phyloP scores from a whole-genome alignment of 2,113 vertebrate species.

The Gallinago undulata region DNA sequence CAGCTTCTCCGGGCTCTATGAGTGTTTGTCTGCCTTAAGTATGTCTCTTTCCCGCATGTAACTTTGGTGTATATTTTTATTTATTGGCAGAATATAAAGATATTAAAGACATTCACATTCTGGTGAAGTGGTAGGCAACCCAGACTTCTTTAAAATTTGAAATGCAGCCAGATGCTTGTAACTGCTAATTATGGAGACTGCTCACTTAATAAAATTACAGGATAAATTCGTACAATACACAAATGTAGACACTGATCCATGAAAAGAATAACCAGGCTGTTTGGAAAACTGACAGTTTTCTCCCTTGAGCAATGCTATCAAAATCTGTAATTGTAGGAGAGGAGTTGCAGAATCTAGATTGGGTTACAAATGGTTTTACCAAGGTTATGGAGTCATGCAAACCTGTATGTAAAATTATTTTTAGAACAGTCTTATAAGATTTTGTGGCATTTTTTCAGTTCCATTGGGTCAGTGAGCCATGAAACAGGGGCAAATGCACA shows the following conservation, averaged over 20 bases:
- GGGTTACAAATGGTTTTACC: no score
- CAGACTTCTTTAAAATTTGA: slow-evolving; percentile 10
- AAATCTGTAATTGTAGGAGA: background rate
- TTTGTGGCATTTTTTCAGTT: background rate
- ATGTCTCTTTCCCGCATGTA: background rate
- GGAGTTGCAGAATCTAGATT: background rate
- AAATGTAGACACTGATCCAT: background rate
- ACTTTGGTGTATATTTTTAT: slow-evolving; percentile 19
- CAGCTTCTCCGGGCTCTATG: background rate
- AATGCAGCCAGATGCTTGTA: slow-evolving; percentile 16
- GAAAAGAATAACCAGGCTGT: background rate
- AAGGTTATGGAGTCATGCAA: background rate
- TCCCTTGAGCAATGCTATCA: background rate
- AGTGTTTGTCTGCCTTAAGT: slow-evolving; percentile 44
- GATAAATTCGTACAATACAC: background rate
- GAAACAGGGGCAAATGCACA: background rate
- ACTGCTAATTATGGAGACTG: background rate
- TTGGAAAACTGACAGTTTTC: background rate
- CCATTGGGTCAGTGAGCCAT: background rate
- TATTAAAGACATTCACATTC: background rate
- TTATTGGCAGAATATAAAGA: background rate
- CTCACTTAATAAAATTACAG: background rate
- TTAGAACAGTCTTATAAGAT: background rate
- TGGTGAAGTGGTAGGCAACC: slow-evolving; percentile 4
- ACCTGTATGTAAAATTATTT: background rate